Evolutionary conservation across 2,113 vertebrate species (phyloP), one percentile per base, ranked within the genome.

Genomic region (Laterallus jamaicensis): DNA sequence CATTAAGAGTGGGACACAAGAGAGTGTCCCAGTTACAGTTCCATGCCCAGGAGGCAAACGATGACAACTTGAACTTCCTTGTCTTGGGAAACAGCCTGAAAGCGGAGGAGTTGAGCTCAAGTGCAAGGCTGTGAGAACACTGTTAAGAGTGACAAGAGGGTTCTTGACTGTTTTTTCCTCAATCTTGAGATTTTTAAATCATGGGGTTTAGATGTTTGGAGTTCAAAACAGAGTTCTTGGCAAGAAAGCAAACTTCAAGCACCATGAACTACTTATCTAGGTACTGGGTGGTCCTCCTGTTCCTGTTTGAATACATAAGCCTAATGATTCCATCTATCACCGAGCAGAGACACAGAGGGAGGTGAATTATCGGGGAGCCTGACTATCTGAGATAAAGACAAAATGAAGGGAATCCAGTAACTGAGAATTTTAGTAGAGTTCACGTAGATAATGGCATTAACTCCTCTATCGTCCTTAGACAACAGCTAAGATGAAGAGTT

Each of bases 231-330:
- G 40, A 19, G 22, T 31, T 84, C 32, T 95, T 91, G 85, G 82
- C 54, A 64, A 62, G 20, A 94, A 50, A 90, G 35, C 14, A 71
- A 42, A 86, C 40, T 39, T 86, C 31, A n/a, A 91, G 12, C 44
- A 67, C 19, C 28, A 71, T 31, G 54, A 93, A 84, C n/a, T 84
- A 22, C 56, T 91, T 90, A 89, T 94, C 74, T 93, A 79, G 90
- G 49, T 68, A 42, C 47, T 60, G 84, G 81, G 84, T 94, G 92
- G 81, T 87, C 82, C 20, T 87, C 32, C 29, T 29, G 10, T 14
- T 89, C 73, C 42, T 63, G 10, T 63, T 50, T 71, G 17, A 54
- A 47, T 64, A 69, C 14, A 58, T 31, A 12, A 29, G 16, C 26
- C 42, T 91, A 56, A 67, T 44, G n/a, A 83, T 80, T 96, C 80